Conservation (phyloP, 2,113 vertebrate species). For the Protobothrops mucrosquamatus region DNA sequence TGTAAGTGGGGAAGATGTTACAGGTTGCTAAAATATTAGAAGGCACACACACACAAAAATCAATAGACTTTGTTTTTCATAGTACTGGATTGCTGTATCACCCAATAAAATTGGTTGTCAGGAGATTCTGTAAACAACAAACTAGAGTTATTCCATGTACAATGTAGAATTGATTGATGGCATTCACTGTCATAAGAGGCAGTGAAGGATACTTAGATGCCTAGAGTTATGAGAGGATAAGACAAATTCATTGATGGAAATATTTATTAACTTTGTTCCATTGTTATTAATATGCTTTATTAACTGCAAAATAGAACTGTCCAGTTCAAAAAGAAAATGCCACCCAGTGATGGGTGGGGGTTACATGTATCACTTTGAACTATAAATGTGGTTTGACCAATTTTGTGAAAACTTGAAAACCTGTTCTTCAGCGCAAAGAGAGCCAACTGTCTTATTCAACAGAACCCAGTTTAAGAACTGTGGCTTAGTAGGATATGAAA, state of each 20-base stretch:
- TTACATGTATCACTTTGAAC: not conserved
- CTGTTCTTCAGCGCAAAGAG: not conserved
- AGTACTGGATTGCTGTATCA: not conserved
- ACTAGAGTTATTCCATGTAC: not conserved
- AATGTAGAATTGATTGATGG: not conserved
- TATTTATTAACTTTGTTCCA: not conserved
- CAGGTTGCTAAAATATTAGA: not conserved
- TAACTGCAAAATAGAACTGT: not conserved
- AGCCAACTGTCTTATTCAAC: not conserved
- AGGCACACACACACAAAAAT: too few species aligned
- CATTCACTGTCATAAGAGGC: not conserved
- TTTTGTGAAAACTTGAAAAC: not conserved
- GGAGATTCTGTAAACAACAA: not conserved
- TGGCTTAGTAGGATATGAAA: not conserved
- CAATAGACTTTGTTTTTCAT: not conserved
- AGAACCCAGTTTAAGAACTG: not conserved
- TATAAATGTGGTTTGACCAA: not conserved
- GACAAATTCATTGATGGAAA: not conserved
- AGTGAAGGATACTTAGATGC: not conserved
- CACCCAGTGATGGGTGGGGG: not conserved
- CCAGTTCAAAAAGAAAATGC: not conserved
- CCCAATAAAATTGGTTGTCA: not conserved
- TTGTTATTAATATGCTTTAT: not conserved
- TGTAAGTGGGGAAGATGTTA: not conserved
- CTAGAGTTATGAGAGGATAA: not conserved